phyloP scores from a whole-genome alignment of 2,888 invertebrate species.

The Rhamphomyia laevipes region DNA sequence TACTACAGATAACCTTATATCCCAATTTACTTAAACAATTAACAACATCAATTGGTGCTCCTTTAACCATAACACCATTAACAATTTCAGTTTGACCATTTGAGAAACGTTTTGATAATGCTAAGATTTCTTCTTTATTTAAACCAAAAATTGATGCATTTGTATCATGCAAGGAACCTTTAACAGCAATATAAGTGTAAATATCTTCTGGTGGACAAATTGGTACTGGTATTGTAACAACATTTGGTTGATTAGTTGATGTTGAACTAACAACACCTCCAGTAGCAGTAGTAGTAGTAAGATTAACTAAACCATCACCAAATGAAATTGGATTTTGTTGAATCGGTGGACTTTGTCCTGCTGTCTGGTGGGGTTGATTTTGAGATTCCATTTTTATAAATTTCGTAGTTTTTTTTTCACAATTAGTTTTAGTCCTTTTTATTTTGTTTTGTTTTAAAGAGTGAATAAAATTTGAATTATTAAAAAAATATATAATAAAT shows the following conservation, averaged over 20 bases:
- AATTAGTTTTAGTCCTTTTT: no score
- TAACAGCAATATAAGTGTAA: conserved; percentile 63
- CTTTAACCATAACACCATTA: conserved; percentile 61
- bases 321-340: conserved; percentile 5
- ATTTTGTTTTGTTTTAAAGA: no score
- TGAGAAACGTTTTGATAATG: conserved; percentile 56
- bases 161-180: conserved; percentile 63
- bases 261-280: conserved; percentile 3
- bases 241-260: conserved; percentile 20
- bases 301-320: not conserved
- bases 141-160: conserved; percentile 69
- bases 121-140: conserved; percentile 54
- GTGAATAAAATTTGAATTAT: no score
- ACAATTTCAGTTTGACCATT: conserved; percentile 50
- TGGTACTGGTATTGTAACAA: conserved; percentile 38
- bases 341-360: conserved; percentile 17
- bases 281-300: not conserved
- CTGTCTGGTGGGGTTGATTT: conserved; percentile 5
- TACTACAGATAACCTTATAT: conserved; percentile 63
- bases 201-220: conserved; percentile 42
- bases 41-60: conserved; percentile 54
- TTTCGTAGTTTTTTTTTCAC: not conserved
- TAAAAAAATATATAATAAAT: no score
- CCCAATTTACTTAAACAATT: conserved; percentile 67
- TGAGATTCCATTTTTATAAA: not conserved